phyloP scores from a whole-genome alignment of 2,797 vertebrate genomes.

The Halcyon badia region DNA sequence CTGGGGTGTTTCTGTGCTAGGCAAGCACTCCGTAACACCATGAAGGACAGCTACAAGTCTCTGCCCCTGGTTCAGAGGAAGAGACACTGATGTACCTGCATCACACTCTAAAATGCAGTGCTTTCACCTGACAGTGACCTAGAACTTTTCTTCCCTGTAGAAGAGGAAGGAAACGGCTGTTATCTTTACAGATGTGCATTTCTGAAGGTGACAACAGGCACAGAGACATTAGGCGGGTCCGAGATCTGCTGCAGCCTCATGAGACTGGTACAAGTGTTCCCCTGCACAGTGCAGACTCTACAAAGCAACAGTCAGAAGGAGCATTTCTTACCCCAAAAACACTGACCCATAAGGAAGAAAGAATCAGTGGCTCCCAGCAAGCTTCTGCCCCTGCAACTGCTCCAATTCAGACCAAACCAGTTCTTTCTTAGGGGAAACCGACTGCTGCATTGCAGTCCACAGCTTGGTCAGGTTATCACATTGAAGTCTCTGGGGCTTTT shows the following conservation, averaged over 20 bases:
- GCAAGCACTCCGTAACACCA: fast-evolving
- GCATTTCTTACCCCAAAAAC: background rate
- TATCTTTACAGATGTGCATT: background rate
- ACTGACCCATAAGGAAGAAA: background rate
- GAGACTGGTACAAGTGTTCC: background rate
- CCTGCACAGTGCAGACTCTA: fast-evolving
- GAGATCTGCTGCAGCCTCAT: background rate
- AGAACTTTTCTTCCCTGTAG: background rate
- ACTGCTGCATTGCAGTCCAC: slow-evolving; percentile 26
- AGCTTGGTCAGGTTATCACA: background rate
- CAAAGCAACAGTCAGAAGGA: background rate
- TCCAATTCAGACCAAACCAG: background rate
- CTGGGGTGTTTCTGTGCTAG: background rate
- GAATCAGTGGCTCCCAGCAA: background rate
- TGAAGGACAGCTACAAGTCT: background rate
- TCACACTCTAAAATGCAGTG: background rate
- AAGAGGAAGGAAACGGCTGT: background rate
- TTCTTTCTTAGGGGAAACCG: background rate
- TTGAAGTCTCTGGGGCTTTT: background rate
- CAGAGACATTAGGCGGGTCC: background rate
- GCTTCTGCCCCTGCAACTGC: background rate
- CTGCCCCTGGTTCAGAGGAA: background rate
- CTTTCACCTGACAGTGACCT: background rate
- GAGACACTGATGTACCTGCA: background rate
- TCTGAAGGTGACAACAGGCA: background rate